These are phyloP conservation scores for Sycon ciliatum DNA, from an alignment of 37 sponge, comb jelly and placozoan species.

Conservation along the genomic window DNA sequence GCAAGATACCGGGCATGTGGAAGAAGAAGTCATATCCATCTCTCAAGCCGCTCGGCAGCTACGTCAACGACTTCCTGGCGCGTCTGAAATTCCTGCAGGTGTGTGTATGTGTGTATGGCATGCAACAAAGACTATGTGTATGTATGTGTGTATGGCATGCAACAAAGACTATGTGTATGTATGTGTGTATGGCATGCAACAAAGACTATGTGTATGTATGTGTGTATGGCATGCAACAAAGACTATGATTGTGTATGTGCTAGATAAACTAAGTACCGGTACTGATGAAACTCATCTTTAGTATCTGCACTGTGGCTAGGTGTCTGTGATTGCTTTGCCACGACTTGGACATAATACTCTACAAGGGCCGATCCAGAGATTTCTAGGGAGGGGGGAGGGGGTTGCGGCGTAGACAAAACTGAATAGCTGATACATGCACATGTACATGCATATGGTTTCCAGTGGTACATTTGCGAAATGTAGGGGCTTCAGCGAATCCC, in stretches of 20 bases:
- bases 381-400: too few relatives aligned
- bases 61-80: constrained; percentile 89
- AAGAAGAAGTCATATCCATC: constrained; percentile 97
- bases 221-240: too few relatives aligned
- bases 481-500: too few relatives aligned
- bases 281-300: not conserved
- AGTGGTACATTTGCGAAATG: too few relatives aligned
- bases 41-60: constrained; percentile 93
- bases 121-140: not conserved
- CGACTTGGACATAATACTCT: too few relatives aligned
- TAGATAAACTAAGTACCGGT: not conserved
- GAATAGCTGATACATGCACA: too few relatives aligned
- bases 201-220: too few relatives aligned
- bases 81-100: constrained; percentile 89
- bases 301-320: too few relatives aligned
- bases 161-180: not conserved
- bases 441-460: too few relatives aligned
- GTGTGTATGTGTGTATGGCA: not conserved
- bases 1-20: constrained; percentile 97
- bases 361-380: too few relatives aligned
- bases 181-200: not conserved
- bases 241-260: not conserved
- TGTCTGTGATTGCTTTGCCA: too few relatives aligned
- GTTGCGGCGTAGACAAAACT: too few relatives aligned
- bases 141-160: not conserved